Evolutionary conservation across 1,140 invertebrate genomes (phyloP).

Genomic region (Drosophila rhopaloa): DNA sequence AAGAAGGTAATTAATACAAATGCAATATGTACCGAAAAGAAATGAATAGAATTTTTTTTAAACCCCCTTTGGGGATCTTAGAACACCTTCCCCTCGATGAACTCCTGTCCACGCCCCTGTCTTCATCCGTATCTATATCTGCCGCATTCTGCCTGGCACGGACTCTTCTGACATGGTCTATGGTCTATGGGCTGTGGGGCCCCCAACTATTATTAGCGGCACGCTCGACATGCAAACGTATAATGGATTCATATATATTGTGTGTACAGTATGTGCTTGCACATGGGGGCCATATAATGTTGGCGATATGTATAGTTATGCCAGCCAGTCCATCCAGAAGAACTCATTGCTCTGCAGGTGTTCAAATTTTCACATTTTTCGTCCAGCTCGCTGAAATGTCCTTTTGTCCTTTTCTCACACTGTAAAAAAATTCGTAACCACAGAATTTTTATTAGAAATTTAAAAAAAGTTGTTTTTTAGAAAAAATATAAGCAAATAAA

Average conservation of each 20-base stretch:
- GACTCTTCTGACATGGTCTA: slow-evolving; percentile 19
- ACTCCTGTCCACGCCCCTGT: slow-evolving; percentile 2
- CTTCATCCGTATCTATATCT: slow-evolving; percentile 14
- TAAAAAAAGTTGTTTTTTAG: neutral
- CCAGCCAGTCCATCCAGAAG: slow-evolving; percentile 1
- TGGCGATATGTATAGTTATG: slow-evolving; percentile 6
- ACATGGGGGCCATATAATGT: slow-evolving; percentile 10
- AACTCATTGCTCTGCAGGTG: slow-evolving; percentile 44
- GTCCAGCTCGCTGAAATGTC: slow-evolving; percentile 6
- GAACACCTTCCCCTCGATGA: neutral
- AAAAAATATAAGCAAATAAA: neutral
- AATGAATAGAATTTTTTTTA: too few relatives aligned
- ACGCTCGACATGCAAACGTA: slow-evolving; percentile 73
- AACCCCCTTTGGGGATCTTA: neutral
- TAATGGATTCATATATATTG: slow-evolving; percentile 29
- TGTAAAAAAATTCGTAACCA: neutral
- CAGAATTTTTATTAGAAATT: too few relatives aligned
- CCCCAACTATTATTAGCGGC: slow-evolving; percentile 73
- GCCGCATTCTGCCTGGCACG: slow-evolving; percentile 35
- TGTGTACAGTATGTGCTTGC: slow-evolving; percentile 9
- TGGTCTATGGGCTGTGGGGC: slow-evolving; percentile 14
- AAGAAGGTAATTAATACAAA: too few relatives aligned
- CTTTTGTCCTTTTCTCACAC: slow-evolving; percentile 13
- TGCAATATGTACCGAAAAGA: too few relatives aligned
- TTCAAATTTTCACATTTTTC: slow-evolving; percentile 58